A percentile compares a stretch with the other conserved stretches of the same genome.
Evolutionary conservation across 1,140 invertebrate species (phyloP).

Genomic region (Temnothorax longispinosus): DNA sequence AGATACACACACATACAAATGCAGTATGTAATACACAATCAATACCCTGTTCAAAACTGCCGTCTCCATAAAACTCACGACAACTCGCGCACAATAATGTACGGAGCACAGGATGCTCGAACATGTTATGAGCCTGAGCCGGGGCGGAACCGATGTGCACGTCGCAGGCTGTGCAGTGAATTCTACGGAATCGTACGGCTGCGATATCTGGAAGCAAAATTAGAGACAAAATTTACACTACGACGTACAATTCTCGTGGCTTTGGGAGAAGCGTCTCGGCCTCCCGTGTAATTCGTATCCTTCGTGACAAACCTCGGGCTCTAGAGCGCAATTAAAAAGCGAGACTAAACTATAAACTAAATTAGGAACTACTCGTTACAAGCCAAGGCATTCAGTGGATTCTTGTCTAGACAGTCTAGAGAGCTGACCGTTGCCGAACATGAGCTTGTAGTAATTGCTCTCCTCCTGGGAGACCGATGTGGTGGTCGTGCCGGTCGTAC

Average conservation of each 20-base stretch:
- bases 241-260: not conserved
- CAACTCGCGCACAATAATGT: conserved; percentile 93
- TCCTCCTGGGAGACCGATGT: conserved; percentile 75
- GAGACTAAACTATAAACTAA: not conserved
- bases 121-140: conserved; percentile 87
- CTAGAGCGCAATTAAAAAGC: not conserved
- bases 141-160: conserved; percentile 90
- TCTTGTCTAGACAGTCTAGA: not conserved
- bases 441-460: conserved; percentile 77
- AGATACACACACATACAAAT: too few species aligned
- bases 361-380: not conserved
- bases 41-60: conserved; percentile 83
- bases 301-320: not conserved
- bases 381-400: too few species aligned
- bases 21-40: too few species aligned
- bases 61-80: conserved; percentile 91
- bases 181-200: conserved; percentile 85
- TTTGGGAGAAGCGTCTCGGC: not conserved
- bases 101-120: conserved; percentile 91
- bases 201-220: conserved; percentile 81
- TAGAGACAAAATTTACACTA: not conserved
- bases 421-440: conserved; percentile 79
- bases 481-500: conserved; percentile 19
- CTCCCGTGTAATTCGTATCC: not conserved
- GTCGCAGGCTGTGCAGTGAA: conserved; percentile 91